phyloP scores from a whole-genome alignment of 2,888 invertebrate species.

The Athalia rosae region DNA sequence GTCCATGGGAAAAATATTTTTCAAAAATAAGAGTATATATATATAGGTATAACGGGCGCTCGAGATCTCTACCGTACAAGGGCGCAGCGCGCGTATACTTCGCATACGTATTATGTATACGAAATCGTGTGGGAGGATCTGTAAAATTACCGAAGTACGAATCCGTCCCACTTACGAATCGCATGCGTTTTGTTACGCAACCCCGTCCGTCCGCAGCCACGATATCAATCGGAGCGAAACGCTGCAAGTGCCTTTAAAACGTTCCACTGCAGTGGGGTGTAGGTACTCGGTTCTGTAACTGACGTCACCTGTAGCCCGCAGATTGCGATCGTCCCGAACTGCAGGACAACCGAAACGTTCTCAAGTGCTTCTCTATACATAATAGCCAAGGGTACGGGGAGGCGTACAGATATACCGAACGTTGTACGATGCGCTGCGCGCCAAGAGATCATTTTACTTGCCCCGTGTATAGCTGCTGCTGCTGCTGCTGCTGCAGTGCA shows the following conservation, averaged over 20 bases:
- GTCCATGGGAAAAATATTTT: conserved; percentile 21
- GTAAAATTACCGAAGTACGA: background rate
- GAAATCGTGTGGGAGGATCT: conserved; percentile 28
- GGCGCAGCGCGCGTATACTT: no score
- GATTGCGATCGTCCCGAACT: conserved; percentile 1
- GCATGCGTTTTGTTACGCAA: no score
- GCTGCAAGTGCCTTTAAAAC: conserved; percentile 23
- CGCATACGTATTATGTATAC: background rate
- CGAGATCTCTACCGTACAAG: no score
- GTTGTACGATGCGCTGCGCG: no score
- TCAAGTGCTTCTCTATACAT: background rate
- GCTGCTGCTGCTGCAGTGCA: no score
- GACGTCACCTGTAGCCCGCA: conserved; percentile 43
- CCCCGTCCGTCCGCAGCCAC: background rate
- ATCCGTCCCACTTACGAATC: no score
- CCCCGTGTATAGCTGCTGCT: no score
- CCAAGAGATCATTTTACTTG: no score
- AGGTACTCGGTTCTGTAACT: conserved; percentile 34
- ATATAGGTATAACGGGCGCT: no score
- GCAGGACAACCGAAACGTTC: conserved; percentile 4
- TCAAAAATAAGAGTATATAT: no score
- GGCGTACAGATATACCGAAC: no score
- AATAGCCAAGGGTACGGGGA: no score
- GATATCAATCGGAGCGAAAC: conserved; percentile 31
- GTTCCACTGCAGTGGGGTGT: background rate